Conservation (phyloP, 2,113 vertebrate genomes). For the Phyllostomus hastatus region DNA sequence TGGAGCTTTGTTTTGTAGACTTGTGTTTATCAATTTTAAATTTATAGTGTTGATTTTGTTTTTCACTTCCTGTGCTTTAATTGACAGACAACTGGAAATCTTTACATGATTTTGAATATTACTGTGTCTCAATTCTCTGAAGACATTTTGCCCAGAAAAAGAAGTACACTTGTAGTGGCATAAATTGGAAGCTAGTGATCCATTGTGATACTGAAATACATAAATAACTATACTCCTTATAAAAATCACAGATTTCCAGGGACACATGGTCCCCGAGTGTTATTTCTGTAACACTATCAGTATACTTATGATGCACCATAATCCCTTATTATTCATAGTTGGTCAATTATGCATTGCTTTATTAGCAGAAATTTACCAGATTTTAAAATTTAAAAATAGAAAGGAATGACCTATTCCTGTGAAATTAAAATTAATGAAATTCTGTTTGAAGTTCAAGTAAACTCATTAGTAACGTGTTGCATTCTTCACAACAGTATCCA, state of each 20-base stretch:
- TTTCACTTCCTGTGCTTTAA: not conserved
- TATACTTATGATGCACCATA: not conserved
- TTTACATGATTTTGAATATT: slow-evolving; percentile 20
- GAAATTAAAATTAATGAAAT: slow-evolving; percentile 23
- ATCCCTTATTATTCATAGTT: not conserved
- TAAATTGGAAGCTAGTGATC: slow-evolving; percentile 22
- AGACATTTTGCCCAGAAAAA: not conserved
- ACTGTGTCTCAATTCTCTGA: slow-evolving; percentile 6
- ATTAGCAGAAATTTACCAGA: slow-evolving; percentile 16
- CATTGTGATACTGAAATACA: not conserved
- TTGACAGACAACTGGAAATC: not conserved
- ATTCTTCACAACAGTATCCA: not conserved
- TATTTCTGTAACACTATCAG: not conserved
- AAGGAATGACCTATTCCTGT: not conserved
- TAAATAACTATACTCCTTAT: slow-evolving; percentile 22
- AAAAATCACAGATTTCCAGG: slow-evolving; percentile 34
- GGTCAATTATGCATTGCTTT: not conserved
- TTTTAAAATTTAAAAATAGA: slow-evolving; percentile 32
- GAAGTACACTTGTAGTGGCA: not conserved
- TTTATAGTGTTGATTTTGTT: not conserved
- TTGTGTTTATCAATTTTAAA: not conserved
- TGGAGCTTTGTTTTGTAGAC: not conserved
- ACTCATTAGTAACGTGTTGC: not conserved
- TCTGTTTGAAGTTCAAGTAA: not conserved
- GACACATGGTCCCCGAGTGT: not conserved